Evolutionary conservation across 2,797 vertebrate genomes (phyloP), one percentile per base, ranked within the genome.

Genomic region (Myripristis jacobus): DNA sequence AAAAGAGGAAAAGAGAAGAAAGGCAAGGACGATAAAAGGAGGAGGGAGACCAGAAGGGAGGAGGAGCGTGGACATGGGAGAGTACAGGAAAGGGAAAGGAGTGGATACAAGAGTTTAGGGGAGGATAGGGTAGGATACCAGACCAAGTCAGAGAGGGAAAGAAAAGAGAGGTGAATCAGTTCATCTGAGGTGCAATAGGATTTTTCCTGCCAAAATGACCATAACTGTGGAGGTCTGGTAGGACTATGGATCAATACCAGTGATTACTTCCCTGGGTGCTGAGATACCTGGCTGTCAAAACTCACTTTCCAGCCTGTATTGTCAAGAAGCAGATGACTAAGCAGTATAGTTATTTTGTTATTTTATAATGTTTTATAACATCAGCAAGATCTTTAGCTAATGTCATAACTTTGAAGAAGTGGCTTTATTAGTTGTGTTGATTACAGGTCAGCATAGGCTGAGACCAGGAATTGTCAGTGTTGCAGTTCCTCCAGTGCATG

Each of bases 251-350:
- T 29, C 41, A 55, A 61, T 24, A 31, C 6, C 11, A n/a, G n/a
- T n/a, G n/a, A n/a, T n/a, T n/a, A n/a, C n/a, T n/a, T n/a, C n/a
- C 10, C 60, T 57, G n/a, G n/a, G n/a, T n/a, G n/a, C n/a, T n/a
- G 12, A 22, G 3, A 8, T n/a, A 60, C 18, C 46, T 61, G 29
- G 9, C 58, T 67, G 55, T 54, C 19, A 73, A 70, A 46, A 16
- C 50, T 72, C 10, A 46, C 52, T 66, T 59, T 58, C 25, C 48
- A 60, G 22, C 47, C 12, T 2, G 9, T 24, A 52, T 75, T 66
- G 58, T 54, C 74, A 68, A 62, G 47, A 24, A 73, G 60, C 48
- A 77, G 64, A 47, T 8, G 69, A 60, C 67, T 57, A 57, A 47
- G 63, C 38, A 25, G 54, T 59, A 72, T 8, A 31, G 8, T 31